These are phyloP conservation scores for Myxocyprinus asiaticus DNA, from an alignment of 2,113 vertebrate genomes.

Conservation along the genomic window DNA sequence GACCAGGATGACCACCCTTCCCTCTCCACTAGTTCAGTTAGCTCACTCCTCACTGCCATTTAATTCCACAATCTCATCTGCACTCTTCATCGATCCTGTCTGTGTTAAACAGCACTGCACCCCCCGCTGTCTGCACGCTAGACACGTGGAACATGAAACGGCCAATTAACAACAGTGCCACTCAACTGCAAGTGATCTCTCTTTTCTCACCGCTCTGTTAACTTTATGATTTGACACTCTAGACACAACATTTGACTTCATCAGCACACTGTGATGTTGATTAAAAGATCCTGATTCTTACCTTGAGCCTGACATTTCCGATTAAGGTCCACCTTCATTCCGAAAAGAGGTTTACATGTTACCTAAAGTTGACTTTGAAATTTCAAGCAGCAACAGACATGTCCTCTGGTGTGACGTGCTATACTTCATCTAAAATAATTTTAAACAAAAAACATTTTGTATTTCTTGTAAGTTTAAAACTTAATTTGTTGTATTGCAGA, in stretches of 20 bases:
- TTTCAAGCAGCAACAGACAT: no score
- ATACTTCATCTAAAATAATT: no score
- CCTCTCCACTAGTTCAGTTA: neutral
- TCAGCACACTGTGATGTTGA: neutral
- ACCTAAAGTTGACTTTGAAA: no score
- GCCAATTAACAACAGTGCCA: conserved; percentile 29
- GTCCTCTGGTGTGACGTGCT: no score
- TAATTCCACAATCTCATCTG: conserved; percentile 40
- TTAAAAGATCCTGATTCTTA: neutral
- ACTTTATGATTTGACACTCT: neutral
- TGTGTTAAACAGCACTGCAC: conserved; percentile 47
- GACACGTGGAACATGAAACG: conserved; percentile 23
- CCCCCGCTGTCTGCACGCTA: conserved; percentile 13
- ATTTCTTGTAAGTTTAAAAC: no score
- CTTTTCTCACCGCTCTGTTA: neutral
- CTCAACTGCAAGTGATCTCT: neutral
- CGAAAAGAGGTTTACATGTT: no score
- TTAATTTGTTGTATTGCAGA: no score
- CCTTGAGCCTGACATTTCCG: neutral
- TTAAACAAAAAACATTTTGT: no score
- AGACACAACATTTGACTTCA: neutral
- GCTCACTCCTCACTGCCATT: conserved; percentile 44
- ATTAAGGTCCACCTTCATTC: neutral
- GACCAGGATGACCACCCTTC: conserved; percentile 22
- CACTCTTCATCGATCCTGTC: conserved; percentile 45